A percentile compares a stretch with the other conserved stretches of the same genome.
Conservation (phyloP, 2,888 invertebrate genomes). For the Anagyrus pseudococci region DNA sequence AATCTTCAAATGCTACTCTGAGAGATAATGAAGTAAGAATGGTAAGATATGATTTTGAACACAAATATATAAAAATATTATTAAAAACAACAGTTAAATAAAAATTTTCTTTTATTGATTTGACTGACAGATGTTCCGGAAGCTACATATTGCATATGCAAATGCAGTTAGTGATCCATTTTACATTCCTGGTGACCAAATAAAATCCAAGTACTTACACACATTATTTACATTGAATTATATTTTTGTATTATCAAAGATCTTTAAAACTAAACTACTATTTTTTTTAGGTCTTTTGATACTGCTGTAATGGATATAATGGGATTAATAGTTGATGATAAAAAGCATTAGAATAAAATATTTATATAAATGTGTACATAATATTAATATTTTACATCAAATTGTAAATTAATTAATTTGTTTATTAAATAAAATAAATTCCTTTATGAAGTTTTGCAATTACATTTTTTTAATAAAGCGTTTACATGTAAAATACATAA, state of each 20-base stretch:
- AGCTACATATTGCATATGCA: conserved; percentile 89
- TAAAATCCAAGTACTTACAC: conserved; percentile 84
- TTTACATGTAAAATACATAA: no score
- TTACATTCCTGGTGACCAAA: conserved; percentile 89
- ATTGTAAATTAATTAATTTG: conserved; percentile 1
- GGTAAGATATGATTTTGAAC: conserved; percentile 62
- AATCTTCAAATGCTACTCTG: conserved; percentile 85
- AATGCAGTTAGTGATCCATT: conserved; percentile 97
- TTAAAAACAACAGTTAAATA: no score
- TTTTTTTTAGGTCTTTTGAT: conserved; percentile 52
- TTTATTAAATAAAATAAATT: no score
- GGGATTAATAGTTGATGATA: conserved; percentile 42
- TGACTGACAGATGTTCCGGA: conserved; percentile 81
- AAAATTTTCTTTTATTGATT: conserved; percentile 8
- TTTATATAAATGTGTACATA: neutral
- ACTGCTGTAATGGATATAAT: conserved; percentile 55
- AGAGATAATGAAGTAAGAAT: conserved; percentile 94
- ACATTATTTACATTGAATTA: conserved; percentile 9
- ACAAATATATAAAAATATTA: no score
- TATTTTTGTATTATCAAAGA: conserved; percentile 6
- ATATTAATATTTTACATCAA: neutral
- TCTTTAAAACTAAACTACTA: conserved; percentile 3
- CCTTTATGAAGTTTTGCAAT: no score
- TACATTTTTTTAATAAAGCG: no score
- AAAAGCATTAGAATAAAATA: conserved; percentile 11